Conservation (phyloP, 2,888 invertebrate species). For the Allophyes oxyacanthae region DNA sequence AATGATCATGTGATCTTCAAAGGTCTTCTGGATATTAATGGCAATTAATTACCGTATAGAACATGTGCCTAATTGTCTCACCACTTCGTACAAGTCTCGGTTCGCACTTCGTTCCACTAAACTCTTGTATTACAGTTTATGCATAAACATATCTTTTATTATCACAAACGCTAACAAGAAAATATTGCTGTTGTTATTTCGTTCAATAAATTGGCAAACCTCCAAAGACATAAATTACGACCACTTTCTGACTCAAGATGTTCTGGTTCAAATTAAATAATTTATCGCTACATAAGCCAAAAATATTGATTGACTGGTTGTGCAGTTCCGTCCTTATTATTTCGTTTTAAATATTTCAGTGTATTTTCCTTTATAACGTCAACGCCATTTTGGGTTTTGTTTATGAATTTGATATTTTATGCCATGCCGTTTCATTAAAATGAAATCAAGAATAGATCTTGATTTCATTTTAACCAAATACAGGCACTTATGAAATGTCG, state of each 20-base stretch:
- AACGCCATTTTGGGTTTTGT: neutral
- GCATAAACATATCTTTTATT: conserved; percentile 30
- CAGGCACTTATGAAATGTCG: too few relatives aligned
- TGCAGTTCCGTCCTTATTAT: conserved; percentile 15
- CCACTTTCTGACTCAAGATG: conserved; percentile 57
- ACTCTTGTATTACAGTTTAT: conserved; percentile 10
- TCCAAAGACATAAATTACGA: conserved; percentile 59
- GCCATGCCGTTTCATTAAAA: too few relatives aligned
- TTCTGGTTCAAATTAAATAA: conserved; percentile 60
- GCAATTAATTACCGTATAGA: too few relatives aligned
- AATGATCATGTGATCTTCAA: too few relatives aligned
- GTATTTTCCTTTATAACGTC: conserved; percentile 2
- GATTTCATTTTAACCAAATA: too few relatives aligned
- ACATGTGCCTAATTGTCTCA: too few relatives aligned
- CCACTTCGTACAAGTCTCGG: neutral
- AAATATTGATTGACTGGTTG: conserved; percentile 40
- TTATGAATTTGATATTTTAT: neutral
- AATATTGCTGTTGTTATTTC: conserved; percentile 32
- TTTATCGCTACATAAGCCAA: conserved; percentile 47
- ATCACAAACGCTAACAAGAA: conserved; percentile 30
- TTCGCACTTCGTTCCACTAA: neutral
- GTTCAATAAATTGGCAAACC: conserved; percentile 55
- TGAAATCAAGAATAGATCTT: too few relatives aligned
- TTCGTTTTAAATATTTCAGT: conserved; percentile 12
- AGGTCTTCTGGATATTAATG: too few relatives aligned